Base-by-base conservation (phyloP, 2,888 invertebrate species). In the Sphecodes monilicornis region DNA sequence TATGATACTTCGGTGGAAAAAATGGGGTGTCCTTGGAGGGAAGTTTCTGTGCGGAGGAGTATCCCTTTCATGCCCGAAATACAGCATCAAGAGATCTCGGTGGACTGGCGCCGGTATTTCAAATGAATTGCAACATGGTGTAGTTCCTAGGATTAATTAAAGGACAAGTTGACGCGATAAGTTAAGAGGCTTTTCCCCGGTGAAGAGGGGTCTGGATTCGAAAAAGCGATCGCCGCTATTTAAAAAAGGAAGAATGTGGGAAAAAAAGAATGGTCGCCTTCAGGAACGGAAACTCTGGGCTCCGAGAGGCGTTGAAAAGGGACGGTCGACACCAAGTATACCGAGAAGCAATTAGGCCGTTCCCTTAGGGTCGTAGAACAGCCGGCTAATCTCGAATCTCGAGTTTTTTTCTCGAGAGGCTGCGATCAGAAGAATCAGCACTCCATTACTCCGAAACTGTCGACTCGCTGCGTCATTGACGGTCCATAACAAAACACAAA, bases 341-440 rank as follows among this genome's bases (percentile, higher is more conserved):
- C 79, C 77, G 78, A 71, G 85, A 78, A 86, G 85, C 79, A 78
- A 86, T 86, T 86, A 86, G 85, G 77, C 60, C 71, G 71, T 72
- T 85, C 85, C 85, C 80, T 41, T 75, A 80, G 77, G 80, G 68
- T 41, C 76, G 46, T 39, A 36, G 60, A 64, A 75, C 68, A 81
- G 75, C 64, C 72, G 46, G 78, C 85, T 81, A 85, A 81, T 76
- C 82, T 85, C 26, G 77, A 69, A 86, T 80, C 85, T 80, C 77
- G 60, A 82, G 71, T 74, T 77, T 50, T 78, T 66, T 36, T 66
- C 66, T 81, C 64, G 43, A 78, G 78, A 74, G 69, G 13, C 71
- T 64, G 16, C 60, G 76, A 82, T 75, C 76, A 32, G 46, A 22
- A 70, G 78, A 57, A 83, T 76, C 69, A 32, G 43, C 50, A 29